Evolutionary conservation across 1,140 invertebrate species (phyloP), one percentile per base, ranked within the genome.

Genomic region (Zelostemma sp.): DNA sequence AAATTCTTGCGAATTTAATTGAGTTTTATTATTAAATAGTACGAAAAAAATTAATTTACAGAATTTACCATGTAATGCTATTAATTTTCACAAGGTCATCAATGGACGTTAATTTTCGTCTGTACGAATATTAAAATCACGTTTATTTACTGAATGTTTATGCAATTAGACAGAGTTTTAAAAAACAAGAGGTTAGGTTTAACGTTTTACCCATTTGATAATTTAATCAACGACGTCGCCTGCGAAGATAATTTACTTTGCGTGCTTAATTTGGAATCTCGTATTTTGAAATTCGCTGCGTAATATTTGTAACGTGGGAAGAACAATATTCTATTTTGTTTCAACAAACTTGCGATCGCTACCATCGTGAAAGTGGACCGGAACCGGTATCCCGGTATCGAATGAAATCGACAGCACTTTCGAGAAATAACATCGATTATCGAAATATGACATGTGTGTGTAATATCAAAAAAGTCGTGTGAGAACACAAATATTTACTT

Each of bases 171-270:
- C n/a, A 31, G 11, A 31, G 14, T 40, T 40, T 4, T 40, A n/a
- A 15, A 6, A 43, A 54, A 8, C 41, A 25, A 15, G 12, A 62
- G 41, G 59, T 62, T 54, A 48, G 15, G 33, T 49, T 28, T 40
- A 6, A 31, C 21, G 1, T 31, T 31, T 62, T 62, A 62, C 59
- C 50, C 59, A 11, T 55, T 53, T 31, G 60, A 63, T 15, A 63
- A 33, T 21, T 49, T 55, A 12, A 63, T 50, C 11, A 9, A 6
- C n/a, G 18, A 1, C 6, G 46, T 18, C 9, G 50, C 38, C 9
- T 4, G 18, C n/a, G 11, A 19, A 17, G 1, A 12, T 21, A 6
- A 15, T 41, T 12, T 8, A 38, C 21, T 14, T 61, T 47, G 17
- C 19, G 28, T 41, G 21, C 45, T 19, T 17, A 14, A 43, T 28